phyloP scores from a whole-genome alignment of 2,797 vertebrate genomes.

The Cheirogaleus major region DNA sequence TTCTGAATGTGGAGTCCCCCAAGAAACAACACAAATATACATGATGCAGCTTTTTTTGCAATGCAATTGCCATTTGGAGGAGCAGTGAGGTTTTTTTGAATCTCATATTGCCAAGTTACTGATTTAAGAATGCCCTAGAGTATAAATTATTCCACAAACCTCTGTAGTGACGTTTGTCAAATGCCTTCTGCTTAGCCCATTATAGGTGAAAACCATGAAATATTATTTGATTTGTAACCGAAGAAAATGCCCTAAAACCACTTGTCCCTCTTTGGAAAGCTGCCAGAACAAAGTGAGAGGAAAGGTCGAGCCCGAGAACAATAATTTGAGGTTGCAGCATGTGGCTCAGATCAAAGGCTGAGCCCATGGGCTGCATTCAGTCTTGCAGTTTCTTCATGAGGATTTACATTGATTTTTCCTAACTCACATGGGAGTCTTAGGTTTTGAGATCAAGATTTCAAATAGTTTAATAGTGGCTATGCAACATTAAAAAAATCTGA shows the following conservation, averaged over 20 bases:
- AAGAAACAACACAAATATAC: neutral
- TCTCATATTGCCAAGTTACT: constrained; percentile 54
- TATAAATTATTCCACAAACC: constrained; percentile 77
- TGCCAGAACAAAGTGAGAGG: constrained; percentile 59
- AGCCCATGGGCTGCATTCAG: neutral
- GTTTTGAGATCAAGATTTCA: constrained; percentile 48
- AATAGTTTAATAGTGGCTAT: constrained; percentile 1
- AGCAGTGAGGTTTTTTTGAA: neutral
- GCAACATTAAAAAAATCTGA: constrained; percentile 53
- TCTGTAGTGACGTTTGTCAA: constrained; percentile 65
- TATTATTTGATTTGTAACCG: constrained; percentile 73
- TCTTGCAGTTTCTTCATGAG: neutral
- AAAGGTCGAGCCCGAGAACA: constrained; percentile 5
- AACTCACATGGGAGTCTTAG: neutral
- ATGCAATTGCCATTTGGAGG: neutral
- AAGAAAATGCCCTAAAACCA: constrained; percentile 72
- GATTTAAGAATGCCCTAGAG: constrained; percentile 73
- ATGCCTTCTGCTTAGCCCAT: constrained; percentile 73
- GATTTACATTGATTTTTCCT: constrained; percentile 60
- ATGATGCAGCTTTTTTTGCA: constrained; percentile 10
- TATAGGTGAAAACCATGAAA: constrained; percentile 72
- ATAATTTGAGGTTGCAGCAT: constrained; percentile 34
- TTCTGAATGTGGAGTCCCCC: neutral
- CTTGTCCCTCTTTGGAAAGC: constrained; percentile 68
- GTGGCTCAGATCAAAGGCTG: constrained; percentile 34